phyloP scores from a whole-genome alignment of 64 coral and sea anemone genomes.

The Stylophora pistillata region DNA sequence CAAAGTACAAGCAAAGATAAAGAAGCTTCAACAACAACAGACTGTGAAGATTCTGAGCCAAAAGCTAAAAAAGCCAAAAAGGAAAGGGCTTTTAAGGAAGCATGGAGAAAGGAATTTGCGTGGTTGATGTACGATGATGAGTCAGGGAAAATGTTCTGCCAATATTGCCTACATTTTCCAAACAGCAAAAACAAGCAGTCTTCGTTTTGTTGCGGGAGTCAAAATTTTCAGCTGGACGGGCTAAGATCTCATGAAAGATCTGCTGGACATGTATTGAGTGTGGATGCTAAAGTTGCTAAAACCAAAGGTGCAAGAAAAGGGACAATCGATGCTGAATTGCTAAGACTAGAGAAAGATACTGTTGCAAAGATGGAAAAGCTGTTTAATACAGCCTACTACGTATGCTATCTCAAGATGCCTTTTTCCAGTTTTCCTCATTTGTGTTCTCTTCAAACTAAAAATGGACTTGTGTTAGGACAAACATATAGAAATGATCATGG shows the following conservation, averaged over 20 bases:
- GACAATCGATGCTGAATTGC: background rate
- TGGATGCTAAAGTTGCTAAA: constrained; percentile 22
- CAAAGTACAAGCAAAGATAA: constrained; percentile 36
- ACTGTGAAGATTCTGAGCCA: constrained; percentile 27
- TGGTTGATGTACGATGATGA: constrained; percentile 4
- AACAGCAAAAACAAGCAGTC: constrained; percentile 16
- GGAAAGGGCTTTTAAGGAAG: background rate
- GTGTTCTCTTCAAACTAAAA: constrained; percentile 54
- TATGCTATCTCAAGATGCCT: constrained; percentile 37
- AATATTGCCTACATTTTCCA: constrained; percentile 33
- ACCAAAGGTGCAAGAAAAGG: constrained; percentile 26
- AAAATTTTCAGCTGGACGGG: constrained; percentile 26
- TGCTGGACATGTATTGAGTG: constrained; percentile 22
- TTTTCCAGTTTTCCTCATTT: constrained; percentile 52
- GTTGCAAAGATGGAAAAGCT: background rate
- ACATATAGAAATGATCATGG: constrained; percentile 51
- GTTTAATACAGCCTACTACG: constrained; percentile 33
- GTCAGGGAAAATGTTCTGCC: constrained; percentile 25
- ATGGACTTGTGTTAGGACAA: constrained; percentile 46
- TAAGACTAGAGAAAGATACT: too few species aligned
- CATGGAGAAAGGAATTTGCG: constrained; percentile 32
- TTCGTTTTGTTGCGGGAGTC: constrained; percentile 17
- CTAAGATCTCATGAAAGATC: constrained; percentile 20
- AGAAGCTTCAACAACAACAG: constrained; percentile 8
- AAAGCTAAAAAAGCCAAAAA: constrained; percentile 23